Evolutionary conservation across 2,888 invertebrate genomes (phyloP).

Genomic region (Chymomyza caudatula): DNA sequence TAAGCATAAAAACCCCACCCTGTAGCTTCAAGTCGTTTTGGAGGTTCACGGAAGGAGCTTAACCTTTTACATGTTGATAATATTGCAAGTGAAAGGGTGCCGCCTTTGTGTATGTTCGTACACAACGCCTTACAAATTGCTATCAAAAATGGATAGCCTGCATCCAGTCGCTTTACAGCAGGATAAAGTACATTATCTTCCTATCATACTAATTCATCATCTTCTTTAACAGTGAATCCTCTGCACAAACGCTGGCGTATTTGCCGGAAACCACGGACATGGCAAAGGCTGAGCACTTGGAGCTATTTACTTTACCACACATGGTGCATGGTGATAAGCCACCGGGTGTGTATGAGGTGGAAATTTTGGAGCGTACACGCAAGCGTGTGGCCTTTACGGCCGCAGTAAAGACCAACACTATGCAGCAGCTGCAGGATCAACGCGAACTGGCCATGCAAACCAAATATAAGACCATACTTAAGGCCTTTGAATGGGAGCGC

Average conservation of each 20-base stretch:
- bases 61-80: too few species aligned
- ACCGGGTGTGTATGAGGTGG: slow-evolving; percentile 76
- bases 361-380: slow-evolving; percentile 84
- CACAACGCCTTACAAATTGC: too few species aligned
- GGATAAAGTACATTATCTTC: too few species aligned
- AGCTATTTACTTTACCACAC: slow-evolving; percentile 70
- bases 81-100: too few species aligned
- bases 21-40: too few species aligned
- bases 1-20: too few species aligned
- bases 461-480: slow-evolving; percentile 82
- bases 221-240: slow-evolving; percentile 73
- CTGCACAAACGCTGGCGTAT: slow-evolving; percentile 75
- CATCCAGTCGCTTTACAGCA: too few species aligned
- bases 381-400: slow-evolving; percentile 83
- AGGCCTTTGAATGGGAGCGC: slow-evolving; percentile 89
- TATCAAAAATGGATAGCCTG: too few species aligned
- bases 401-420: slow-evolving; percentile 79
- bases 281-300: slow-evolving; percentile 76
- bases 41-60: too few species aligned
- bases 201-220: too few species aligned
- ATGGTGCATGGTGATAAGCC: slow-evolving; percentile 63
- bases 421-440: slow-evolving; percentile 80
- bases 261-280: slow-evolving; percentile 62
- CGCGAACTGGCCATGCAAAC: slow-evolving; percentile 37
- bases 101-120: too few species aligned